Base-by-base conservation (phyloP, 2,888 invertebrate genomes). In the Leptogaster cylindrica region DNA sequence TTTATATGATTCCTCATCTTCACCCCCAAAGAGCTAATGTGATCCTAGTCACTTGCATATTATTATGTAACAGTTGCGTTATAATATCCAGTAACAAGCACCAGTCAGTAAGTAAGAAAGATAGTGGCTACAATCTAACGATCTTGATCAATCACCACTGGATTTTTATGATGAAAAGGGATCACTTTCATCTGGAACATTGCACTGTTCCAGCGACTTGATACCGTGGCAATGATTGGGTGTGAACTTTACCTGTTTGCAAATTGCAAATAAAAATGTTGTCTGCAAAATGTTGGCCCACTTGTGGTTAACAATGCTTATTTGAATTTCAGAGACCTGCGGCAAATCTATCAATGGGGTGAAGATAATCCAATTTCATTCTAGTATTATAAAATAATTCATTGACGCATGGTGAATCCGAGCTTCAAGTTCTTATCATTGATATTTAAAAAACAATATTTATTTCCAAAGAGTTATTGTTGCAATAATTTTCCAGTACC, bases 311-410 rank as follows among this genome's bases (percentile, higher is more conserved):
- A 8, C 14, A 16, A 28, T 31, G 27, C 18, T 28, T 48, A 27
- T 25, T 48, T 48, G 25, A n/a, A 12, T 48, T 25, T 4, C 41
- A 1, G 2, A 76, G 76, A 65, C 74, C 23, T 25, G 1, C n/a
- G n/a, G n/a, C n/a, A n/a, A n/a, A n/a, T n/a, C n/a, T n/a, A n/a
- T n/a, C n/a, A n/a, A n/a, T n/a, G n/a, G n/a, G n/a, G n/a, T n/a
- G n/a, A n/a, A n/a, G n/a, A n/a, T n/a, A n/a, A n/a, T n/a, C n/a
- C n/a, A n/a, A n/a, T n/a, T n/a, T n/a, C n/a, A n/a, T n/a, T n/a
- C n/a, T n/a, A n/a, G n/a, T n/a, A n/a, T n/a, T n/a, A n/a, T n/a
- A n/a, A n/a, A n/a, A n/a, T n/a, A n/a, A n/a, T n/a, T n/a, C n/a
- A n/a, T n/a, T n/a, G n/a, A n/a, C n/a, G n/a, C n/a, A n/a, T n/a